phyloP scores from a whole-genome alignment of 2,888 invertebrate species.

The Acanthosepion lycidas region DNA sequence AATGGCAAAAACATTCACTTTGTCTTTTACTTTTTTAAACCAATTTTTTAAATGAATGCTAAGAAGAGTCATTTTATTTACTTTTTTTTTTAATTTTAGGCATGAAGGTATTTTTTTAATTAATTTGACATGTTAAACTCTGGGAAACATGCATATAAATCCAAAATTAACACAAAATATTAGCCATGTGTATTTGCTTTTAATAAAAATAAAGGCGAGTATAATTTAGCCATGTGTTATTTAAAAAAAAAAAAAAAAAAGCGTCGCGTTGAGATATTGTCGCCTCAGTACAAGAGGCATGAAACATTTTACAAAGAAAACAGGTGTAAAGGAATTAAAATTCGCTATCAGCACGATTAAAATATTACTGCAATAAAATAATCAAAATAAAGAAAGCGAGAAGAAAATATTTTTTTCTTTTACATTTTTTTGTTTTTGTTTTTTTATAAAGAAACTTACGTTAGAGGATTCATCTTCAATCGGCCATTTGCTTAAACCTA shows the following conservation, averaged over 20 bases:
- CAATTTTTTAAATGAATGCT: no score
- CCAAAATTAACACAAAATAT: no score
- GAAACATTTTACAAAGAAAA: neutral
- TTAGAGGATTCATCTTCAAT: constrained; percentile 40
- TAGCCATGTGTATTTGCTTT: no score
- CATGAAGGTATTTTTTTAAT: no score
- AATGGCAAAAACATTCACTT: no score
- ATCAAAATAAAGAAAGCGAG: neutral
- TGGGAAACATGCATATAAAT: no score
- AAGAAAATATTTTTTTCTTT: neutral
- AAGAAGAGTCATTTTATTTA: no score
- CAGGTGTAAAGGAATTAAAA: neutral
- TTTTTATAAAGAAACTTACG: constrained; percentile 35
- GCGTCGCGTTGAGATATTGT: neutral
- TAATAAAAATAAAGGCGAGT: no score
- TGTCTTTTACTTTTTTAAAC: no score
- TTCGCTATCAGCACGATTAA: neutral
- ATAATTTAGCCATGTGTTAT: neutral
- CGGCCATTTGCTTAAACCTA: constrained; percentile 43
- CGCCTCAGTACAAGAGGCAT: neutral
- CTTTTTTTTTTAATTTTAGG: no score
- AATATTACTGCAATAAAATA: neutral
- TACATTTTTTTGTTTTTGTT: neutral
- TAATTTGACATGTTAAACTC: no score
- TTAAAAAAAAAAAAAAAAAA: no score